These are phyloP conservation scores for Trissonchulus latispiculum DNA, from an alignment of 2,888 invertebrate species.

Conservation along the genomic window DNA sequence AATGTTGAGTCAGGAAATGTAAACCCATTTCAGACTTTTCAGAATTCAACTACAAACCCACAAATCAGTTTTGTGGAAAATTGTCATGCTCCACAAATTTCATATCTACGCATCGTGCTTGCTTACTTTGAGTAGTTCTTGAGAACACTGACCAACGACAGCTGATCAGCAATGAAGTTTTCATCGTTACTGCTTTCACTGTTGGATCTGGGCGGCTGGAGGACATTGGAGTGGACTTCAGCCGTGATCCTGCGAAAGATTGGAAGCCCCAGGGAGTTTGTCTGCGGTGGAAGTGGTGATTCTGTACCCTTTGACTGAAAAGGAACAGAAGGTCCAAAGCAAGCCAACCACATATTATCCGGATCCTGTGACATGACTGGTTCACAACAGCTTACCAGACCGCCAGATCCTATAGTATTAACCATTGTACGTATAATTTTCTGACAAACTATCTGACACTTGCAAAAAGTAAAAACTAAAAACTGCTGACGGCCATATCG, in stretches of 20 bases:
- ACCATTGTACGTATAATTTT: no score
- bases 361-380: slow-evolving; percentile 39
- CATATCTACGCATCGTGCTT: no score
- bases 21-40: no score
- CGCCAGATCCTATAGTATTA: slow-evolving; percentile 37
- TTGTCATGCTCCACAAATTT: no score
- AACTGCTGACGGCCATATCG: no score
- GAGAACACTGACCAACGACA: slow-evolving; percentile 39
- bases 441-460: no score
- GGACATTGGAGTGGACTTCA: slow-evolving; percentile 29
- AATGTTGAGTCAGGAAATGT: no score
- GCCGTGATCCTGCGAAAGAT: slow-evolving; percentile 39
- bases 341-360: slow-evolving; percentile 42
- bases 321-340: slow-evolving; percentile 32
- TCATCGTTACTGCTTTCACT: not conserved
- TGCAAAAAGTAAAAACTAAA: no score
- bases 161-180: not conserved
- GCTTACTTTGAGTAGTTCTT: slow-evolving; percentile 38
- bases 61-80: no score
- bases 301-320: not conserved
- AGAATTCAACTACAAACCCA: no score
- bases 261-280: slow-evolving; percentile 34
- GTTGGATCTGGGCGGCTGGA: not conserved
- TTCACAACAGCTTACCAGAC: slow-evolving; percentile 42
- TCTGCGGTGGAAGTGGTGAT: not conserved